phyloP scores from a whole-genome alignment of 1,140 invertebrate species.

The Amyelois transitella region DNA sequence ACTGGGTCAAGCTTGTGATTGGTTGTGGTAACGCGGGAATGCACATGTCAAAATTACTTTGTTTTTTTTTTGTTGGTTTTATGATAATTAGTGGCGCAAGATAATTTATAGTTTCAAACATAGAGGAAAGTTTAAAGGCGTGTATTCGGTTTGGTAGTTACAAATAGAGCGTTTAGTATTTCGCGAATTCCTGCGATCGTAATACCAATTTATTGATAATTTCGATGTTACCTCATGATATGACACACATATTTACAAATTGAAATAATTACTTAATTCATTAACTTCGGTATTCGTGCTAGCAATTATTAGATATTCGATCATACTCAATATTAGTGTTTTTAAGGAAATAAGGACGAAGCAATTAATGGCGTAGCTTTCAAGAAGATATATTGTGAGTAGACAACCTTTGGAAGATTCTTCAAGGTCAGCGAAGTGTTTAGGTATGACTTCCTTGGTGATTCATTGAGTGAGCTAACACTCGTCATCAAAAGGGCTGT shows the following conservation, averaged over 20 bases:
- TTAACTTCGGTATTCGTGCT: too few species aligned
- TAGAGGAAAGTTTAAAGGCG: background rate
- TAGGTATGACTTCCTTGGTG: too few species aligned
- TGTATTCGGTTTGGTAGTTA: background rate
- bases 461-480: too few species aligned
- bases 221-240: background rate
- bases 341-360: too few species aligned
- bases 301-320: too few species aligned
- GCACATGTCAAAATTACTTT: constrained; percentile 27
- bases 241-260: background rate
- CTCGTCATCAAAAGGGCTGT: too few species aligned
- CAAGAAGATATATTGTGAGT: too few species aligned
- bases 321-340: too few species aligned
- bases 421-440: too few species aligned
- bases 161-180: background rate
- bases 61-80: background rate
- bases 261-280: background rate
- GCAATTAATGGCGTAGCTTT: too few species aligned
- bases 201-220: background rate
- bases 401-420: too few species aligned
- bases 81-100: background rate
- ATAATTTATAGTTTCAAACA: background rate
- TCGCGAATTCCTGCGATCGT: background rate
- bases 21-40: constrained; percentile 45
- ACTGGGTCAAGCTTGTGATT: constrained; percentile 49